Evolutionary conservation across 2,797 vertebrate genomes (phyloP).

Genomic region (Limnodromus scolopaceus): DNA sequence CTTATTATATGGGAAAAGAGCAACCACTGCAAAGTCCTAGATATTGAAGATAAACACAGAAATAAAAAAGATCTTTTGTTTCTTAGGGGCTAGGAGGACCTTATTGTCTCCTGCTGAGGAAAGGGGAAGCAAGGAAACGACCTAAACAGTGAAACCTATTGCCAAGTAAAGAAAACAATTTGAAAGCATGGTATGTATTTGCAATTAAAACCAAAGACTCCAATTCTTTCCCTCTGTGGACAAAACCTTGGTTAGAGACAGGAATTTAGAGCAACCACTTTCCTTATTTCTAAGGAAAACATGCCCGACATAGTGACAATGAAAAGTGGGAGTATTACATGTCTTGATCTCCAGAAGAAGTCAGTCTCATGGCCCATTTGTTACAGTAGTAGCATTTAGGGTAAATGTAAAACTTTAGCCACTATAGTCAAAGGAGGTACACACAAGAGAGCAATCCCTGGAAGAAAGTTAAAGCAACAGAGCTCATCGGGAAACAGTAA

Average conservation of each 20-base stretch:
- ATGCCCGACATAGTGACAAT: background rate
- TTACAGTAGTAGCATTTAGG: background rate
- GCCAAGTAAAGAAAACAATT: background rate
- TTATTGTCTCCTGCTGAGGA: background rate
- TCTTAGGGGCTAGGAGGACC: background rate
- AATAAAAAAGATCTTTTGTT: background rate
- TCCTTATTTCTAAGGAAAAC: slow-evolving; percentile 8
- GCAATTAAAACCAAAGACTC: background rate
- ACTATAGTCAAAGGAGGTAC: background rate
- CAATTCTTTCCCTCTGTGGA: background rate
- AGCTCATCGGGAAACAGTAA: background rate
- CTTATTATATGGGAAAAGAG: background rate
- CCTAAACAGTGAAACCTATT: background rate
- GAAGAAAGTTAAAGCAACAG: background rate
- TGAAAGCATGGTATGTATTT: background rate
- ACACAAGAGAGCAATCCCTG: background rate
- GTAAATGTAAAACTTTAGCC: background rate
- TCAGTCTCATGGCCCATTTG: background rate
- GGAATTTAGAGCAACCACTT: background rate
- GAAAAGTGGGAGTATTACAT: background rate
- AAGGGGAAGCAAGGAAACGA: background rate
- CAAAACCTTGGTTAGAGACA: background rate
- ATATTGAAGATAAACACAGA: background rate
- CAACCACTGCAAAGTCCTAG: background rate
- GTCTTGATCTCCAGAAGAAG: background rate